Conservation (phyloP, 2,797 vertebrate genomes). For the Pangasius sanitwongsei region DNA sequence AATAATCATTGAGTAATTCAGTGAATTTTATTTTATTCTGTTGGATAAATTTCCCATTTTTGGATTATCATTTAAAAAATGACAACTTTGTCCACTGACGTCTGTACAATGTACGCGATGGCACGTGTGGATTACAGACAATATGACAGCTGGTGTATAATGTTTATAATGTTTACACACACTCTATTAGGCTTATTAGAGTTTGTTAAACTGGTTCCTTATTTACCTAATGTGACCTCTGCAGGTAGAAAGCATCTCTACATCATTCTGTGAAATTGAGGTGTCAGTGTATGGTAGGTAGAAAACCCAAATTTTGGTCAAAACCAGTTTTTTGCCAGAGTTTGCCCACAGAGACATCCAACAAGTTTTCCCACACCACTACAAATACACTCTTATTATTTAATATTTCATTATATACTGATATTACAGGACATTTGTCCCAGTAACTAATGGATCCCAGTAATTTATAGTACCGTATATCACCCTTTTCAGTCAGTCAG, state of each 20-base stretch:
- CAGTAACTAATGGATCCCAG: not conserved
- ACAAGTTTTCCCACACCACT: not conserved
- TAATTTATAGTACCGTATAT: not conserved
- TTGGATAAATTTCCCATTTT: not conserved
- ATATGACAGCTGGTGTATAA: not conserved
- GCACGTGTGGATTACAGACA: too few species aligned
- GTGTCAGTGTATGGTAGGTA: not conserved
- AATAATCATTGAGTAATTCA: not conserved
- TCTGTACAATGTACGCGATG: not conserved
- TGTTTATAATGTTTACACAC: not conserved
- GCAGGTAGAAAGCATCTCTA: not conserved
- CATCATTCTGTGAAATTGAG: not conserved
- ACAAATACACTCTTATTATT: not conserved
- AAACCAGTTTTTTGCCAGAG: not conserved
- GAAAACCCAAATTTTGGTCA: not conserved
- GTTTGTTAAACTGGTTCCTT: not conserved
- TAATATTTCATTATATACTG: not conserved
- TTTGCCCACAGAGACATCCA: not conserved
- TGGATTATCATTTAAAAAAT: not conserved
- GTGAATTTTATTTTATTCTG: not conserved
- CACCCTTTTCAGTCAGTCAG: conserved; percentile 8
- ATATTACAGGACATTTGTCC: not conserved
- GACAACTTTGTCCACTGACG: not conserved
- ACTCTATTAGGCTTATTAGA: not conserved
- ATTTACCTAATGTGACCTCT: not conserved